These are phyloP conservation scores for Acanthurus lineatus DNA, from an alignment of 2,797 vertebrate species.

Conservation along the genomic window DNA sequence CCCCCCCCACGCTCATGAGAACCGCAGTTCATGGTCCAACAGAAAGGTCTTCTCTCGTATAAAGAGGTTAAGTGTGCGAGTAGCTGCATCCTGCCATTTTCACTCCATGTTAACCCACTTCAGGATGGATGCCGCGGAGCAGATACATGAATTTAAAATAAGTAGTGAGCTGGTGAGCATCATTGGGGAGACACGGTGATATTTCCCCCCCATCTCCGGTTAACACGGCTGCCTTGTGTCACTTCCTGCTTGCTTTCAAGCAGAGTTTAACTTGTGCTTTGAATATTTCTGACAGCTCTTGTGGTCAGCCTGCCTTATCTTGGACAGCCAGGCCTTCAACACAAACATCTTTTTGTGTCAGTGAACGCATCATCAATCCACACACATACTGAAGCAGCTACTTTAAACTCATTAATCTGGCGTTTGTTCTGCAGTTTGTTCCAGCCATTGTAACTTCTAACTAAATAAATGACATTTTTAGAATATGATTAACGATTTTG, in stretches of 20 bases:
- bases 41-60: background rate
- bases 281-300: constrained; percentile 17
- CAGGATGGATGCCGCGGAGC: background rate
- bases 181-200: no score
- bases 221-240: background rate
- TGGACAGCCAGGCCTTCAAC: constrained; percentile 28
- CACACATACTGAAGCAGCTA: background rate
- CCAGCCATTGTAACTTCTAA: background rate
- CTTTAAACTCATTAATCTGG: background rate
- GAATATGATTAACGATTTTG: constrained; percentile 7
- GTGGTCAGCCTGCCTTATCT: constrained; percentile 31
- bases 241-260: no score
- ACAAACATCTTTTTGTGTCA: constrained; percentile 16
- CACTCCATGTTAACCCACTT: background rate
- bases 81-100: background rate
- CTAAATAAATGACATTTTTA: constrained; percentile 25
- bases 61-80: constrained; percentile 9
- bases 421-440: constrained; percentile 2
- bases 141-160: background rate
- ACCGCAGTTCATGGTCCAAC: background rate
- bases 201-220: no score
- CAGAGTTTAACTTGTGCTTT: no score
- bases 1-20: background rate
- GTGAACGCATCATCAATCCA: constrained; percentile 30
- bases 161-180: background rate